Conservation (phyloP, 1,140 invertebrate species). For the Zaprionus taronus region DNA sequence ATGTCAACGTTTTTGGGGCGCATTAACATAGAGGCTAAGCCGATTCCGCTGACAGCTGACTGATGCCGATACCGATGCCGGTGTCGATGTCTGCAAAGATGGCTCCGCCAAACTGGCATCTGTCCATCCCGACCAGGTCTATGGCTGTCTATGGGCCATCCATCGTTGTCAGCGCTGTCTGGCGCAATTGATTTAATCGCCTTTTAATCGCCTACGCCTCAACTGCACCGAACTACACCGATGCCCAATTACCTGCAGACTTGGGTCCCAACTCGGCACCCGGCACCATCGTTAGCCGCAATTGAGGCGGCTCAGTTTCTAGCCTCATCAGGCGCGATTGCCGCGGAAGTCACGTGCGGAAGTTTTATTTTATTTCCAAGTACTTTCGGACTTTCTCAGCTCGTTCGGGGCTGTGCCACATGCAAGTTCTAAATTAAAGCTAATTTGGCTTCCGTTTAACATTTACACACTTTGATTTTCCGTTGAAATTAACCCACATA, state of each 20-base stretch:
- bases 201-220: slow-evolving; percentile 79
- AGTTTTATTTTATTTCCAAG: slow-evolving; percentile 56
- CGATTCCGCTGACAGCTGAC: slow-evolving; percentile 71
- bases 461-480: slow-evolving; percentile 59
- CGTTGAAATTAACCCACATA: slow-evolving; percentile 60
- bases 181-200: slow-evolving; percentile 75
- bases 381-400: slow-evolving; percentile 49
- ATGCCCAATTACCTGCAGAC: slow-evolving; percentile 67
- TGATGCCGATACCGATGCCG: slow-evolving; percentile 12
- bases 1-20: slow-evolving; percentile 75
- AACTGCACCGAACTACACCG: slow-evolving; percentile 33
- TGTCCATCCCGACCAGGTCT: slow-evolving; percentile 3
- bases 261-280: neutral
- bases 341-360: slow-evolving; percentile 78
- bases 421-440: slow-evolving; percentile 70
- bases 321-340: slow-evolving; percentile 35
- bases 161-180: slow-evolving; percentile 47
- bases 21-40: slow-evolving; percentile 79
- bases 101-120: neutral
- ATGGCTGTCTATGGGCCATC: slow-evolving; percentile 24
- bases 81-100: neutral
- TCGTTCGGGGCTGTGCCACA: slow-evolving; percentile 38
- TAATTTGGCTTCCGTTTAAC: slow-evolving; percentile 63
- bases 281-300: slow-evolving; percentile 46
- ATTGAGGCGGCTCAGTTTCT: slow-evolving; percentile 26